phyloP scores from a whole-genome alignment of 2,797 vertebrate genomes.

The Manis pentadactyla region DNA sequence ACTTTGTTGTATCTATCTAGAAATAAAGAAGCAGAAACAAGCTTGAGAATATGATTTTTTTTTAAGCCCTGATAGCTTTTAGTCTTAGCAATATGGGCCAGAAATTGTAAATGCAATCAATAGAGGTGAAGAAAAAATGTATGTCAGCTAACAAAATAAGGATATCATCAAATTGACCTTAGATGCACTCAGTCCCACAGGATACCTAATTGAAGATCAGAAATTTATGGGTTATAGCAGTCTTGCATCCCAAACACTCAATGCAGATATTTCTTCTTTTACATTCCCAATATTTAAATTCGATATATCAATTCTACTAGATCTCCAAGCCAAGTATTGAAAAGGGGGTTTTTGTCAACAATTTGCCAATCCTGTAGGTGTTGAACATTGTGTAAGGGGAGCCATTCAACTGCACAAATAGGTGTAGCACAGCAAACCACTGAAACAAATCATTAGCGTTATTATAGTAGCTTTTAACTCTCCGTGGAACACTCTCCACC shows the following conservation, averaged over 20 bases:
- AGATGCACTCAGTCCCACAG: background rate
- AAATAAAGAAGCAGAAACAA: conserved; percentile 16
- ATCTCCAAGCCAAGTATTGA: background rate
- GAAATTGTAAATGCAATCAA: background rate
- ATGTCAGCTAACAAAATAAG: background rate
- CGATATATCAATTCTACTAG: background rate
- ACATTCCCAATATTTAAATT: background rate
- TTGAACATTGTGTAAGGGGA: background rate
- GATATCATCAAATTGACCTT: background rate
- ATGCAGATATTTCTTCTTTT: background rate
- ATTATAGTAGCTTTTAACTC: background rate
- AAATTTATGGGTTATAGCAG: background rate
- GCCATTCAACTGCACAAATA: background rate
- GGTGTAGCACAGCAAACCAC: background rate
- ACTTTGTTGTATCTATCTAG: background rate
- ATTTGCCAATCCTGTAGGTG: background rate
- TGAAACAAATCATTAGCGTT: background rate
- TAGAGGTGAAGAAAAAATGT: background rate
- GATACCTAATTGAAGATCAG: background rate
- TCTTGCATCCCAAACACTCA: background rate
- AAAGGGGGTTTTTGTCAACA: background rate
- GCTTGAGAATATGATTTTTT: background rate
- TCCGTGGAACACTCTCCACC: background rate
- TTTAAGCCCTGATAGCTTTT: background rate
- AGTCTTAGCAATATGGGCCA: background rate